Base-by-base conservation (phyloP, 1,140 invertebrate genomes). In the Odontomachus brunneus region DNA sequence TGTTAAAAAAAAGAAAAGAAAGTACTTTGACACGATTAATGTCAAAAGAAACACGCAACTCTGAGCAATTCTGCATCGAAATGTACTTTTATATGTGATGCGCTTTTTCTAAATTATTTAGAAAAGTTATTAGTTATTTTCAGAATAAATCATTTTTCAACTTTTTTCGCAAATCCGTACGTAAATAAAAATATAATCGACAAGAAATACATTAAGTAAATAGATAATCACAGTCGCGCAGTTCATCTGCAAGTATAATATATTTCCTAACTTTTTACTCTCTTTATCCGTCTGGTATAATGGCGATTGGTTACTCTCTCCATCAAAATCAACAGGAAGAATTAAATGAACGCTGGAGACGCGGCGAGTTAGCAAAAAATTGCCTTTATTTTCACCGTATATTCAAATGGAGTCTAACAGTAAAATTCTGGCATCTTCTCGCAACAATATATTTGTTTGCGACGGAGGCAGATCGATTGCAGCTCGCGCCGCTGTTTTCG, bases 331-430 rank as follows among this genome's bases (percentile, higher is more conserved):
- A 9, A 0, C 4, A 38, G 48, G 26, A 38, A 26, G 26, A 66
- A 65, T 65, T 1, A 17, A 63, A 75, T 63, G 51, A 65, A 53
- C 51, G 1, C 51, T 5, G 26, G 11, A 63, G 53, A 76, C 3
- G 12, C 19, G 26, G 26, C n/a, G 38, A 44, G 9, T 7, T 53
- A 65, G 60, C 60, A 66, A 76, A 76, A 44, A 63, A 55, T 14
- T 76, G 60, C 73, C 51, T 66, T 76, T 76, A 66, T 76, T 76
- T 76, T 76, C 22, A 53, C 33, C 19, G 3, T 76, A 65, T 65
- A 76, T 17, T 65, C 15, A 66, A 75, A 75, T 33, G 7, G 19
- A 76, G 14, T 38, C 26, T 76, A 74, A 62, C 38, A 12, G 9
- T 62, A 65, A 38, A 33, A 76, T 51, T 38, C 63, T 38, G 11